phyloP scores from a whole-genome alignment of 2,113 vertebrate species.

The Scortum barcoo region DNA sequence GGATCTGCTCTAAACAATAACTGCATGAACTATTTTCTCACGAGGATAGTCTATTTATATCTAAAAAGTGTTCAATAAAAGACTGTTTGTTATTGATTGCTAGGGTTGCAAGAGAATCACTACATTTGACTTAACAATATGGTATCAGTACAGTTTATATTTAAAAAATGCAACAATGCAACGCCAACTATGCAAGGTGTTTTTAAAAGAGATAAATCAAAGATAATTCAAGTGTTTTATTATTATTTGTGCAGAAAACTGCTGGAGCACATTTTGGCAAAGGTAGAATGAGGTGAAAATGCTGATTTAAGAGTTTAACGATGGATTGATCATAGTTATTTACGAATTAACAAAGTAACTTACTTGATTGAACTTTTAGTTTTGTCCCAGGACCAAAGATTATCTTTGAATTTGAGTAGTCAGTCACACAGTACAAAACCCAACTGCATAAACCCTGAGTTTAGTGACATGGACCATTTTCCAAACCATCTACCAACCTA shows the following conservation, averaged over 20 bases:
- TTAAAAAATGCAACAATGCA: no score
- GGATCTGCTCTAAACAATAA: constrained; percentile 31
- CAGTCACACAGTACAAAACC: neutral
- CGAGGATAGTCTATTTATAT: neutral
- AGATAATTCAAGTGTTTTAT: neutral
- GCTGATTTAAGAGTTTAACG: neutral
- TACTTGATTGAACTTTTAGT: neutral
- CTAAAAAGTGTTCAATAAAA: neutral
- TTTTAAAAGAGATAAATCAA: no score
- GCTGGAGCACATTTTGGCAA: neutral
- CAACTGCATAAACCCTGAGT: neutral
- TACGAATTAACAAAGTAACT: neutral
- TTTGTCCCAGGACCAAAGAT: constrained; percentile 29
- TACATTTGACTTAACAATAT: neutral
- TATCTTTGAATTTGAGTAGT: neutral
- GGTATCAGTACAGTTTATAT: no score
- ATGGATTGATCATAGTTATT: neutral
- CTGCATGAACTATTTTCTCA: neutral
- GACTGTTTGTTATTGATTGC: neutral
- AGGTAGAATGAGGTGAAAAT: neutral
- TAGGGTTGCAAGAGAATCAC: neutral
- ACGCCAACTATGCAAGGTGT: no score
- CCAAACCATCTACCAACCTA: no score
- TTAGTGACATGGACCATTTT: no score
- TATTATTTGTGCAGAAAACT: no score